Evolutionary conservation across 92 coral and sea anemone species (phyloP).

Genomic region (Epizoanthus rinbou): DNA sequence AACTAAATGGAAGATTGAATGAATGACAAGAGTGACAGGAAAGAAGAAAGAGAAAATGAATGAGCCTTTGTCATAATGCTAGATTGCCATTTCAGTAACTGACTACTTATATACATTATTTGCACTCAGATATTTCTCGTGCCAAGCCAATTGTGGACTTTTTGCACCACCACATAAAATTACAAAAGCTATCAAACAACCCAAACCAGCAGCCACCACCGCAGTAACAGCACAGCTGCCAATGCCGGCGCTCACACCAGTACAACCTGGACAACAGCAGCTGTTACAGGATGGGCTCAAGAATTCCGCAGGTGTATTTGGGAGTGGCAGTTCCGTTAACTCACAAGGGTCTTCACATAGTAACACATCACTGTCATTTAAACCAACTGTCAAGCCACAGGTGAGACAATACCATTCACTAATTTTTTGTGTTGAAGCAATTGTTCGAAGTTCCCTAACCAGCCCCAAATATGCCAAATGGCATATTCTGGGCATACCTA

Average conservation of each 20-base stretch:
- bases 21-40: too few relatives aligned
- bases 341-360: slow-evolving; percentile 68
- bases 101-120: background rate
- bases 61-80: too few relatives aligned
- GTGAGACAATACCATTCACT: background rate
- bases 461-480: too few relatives aligned
- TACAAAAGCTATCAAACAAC: slow-evolving; percentile 63
- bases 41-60: too few relatives aligned
- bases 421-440: too few relatives aligned
- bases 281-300: slow-evolving; percentile 52
- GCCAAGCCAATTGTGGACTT: slow-evolving; percentile 85
- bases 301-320: slow-evolving; percentile 59
- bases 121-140: slow-evolving; percentile 82
- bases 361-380: slow-evolving; percentile 53
- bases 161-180: slow-evolving; percentile 97
- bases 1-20: too few relatives aligned
- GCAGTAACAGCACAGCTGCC: slow-evolving; percentile 49
- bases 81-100: too few relatives aligned
- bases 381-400: slow-evolving; percentile 37
- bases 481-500: too few relatives aligned
- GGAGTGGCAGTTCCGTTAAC: slow-evolving; percentile 65
- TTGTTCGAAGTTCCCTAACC: too few relatives aligned
- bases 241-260: slow-evolving; percentile 1
- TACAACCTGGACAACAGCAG: slow-evolving; percentile 29
- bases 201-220: slow-evolving; percentile 16